Evolutionary conservation across 2,113 vertebrate genomes (phyloP).

Genomic region (Megalops atlanticus): DNA sequence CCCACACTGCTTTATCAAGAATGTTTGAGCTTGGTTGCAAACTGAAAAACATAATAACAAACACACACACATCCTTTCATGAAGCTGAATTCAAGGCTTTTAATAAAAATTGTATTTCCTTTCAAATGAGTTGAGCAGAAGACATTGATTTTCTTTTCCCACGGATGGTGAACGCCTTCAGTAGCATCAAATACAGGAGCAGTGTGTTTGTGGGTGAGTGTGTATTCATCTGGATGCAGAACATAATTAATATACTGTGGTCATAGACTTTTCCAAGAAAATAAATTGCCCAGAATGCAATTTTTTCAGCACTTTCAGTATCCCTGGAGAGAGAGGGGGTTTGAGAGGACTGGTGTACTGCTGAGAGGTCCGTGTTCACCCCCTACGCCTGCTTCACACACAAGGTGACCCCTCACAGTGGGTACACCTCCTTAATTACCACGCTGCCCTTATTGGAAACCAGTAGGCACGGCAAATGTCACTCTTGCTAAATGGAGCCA

Average conservation of each 20-base stretch:
- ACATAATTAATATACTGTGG: neutral
- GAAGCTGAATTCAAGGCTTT: slow-evolving; percentile 5
- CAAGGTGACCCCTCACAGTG: slow-evolving; percentile 16
- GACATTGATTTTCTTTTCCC: slow-evolving; percentile 51
- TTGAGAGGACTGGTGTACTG: neutral
- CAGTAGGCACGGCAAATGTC: slow-evolving; percentile 1
- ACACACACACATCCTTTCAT: neutral
- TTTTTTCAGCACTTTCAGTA: neutral
- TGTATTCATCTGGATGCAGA: slow-evolving; percentile 22
- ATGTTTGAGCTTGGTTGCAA: neutral
- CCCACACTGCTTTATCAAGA: neutral
- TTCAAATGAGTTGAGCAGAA: slow-evolving; percentile 45
- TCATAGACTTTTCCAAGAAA: neutral
- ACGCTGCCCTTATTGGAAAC: slow-evolving; percentile 21
- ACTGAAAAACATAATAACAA: neutral
- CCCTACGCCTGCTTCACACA: neutral
- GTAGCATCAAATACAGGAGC: slow-evolving; percentile 31
- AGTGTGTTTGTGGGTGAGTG: slow-evolving; percentile 20
- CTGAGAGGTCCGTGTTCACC: neutral
- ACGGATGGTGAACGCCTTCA: slow-evolving; percentile 46
- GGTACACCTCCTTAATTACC: slow-evolving; percentile 23
- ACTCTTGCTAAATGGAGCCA: slow-evolving; percentile 17
- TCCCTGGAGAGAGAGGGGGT: neutral
- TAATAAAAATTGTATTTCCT: slow-evolving; percentile 50
- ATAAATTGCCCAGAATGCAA: neutral